Evolutionary conservation across 1,140 invertebrate species (phyloP), one percentile per base, ranked within the genome.

Genomic region (Ectropis grisescens): DNA sequence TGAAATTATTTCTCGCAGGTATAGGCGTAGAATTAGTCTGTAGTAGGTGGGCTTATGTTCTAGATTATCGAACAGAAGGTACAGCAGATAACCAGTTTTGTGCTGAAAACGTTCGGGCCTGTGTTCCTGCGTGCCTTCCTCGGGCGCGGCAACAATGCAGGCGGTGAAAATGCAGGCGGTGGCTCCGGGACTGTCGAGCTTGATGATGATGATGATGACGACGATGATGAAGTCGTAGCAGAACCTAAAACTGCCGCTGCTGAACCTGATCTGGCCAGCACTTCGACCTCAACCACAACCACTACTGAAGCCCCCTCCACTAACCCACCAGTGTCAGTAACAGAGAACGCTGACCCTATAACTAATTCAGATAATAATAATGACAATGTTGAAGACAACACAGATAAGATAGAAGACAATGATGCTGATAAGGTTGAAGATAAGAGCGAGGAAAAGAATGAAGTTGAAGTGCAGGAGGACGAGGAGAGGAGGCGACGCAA

Each of bases 1-100:
- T n/a, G n/a, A n/a, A n/a, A n/a, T n/a, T n/a, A n/a, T n/a, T n/a
- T n/a, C n/a, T n/a, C n/a, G n/a, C n/a, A n/a, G n/a, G n/a, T n/a
- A n/a, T n/a, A n/a, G n/a, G n/a, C n/a, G n/a, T n/a, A n/a, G n/a
- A n/a, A n/a, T 19, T 3, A 19, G 16, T 19, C 16, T 19, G 16
- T 19, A 19, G 3, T 19, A 68, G 54, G 53, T 40, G 43, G 53
- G 50, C 54, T 37, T 72, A 57, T 76, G 68, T 87, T 88, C 61
- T 90, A 91, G 90, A 89, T 90, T 82, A 85, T 92, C 82, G 90
- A 91, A 85, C 82, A 88, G 69, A 90, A 89, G 81, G 88, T 91
- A 69, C 90, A 91, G 82, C 75, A 85, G 69, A 85, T 92, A 62
- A 86, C 88, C 42, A 83, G 87, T 54, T 83, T 87, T 58, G 58